A percentile compares a stretch with the other conserved stretches of the same genome.
Conservation (phyloP, 2,113 vertebrate species). For the Anhinga anhinga region DNA sequence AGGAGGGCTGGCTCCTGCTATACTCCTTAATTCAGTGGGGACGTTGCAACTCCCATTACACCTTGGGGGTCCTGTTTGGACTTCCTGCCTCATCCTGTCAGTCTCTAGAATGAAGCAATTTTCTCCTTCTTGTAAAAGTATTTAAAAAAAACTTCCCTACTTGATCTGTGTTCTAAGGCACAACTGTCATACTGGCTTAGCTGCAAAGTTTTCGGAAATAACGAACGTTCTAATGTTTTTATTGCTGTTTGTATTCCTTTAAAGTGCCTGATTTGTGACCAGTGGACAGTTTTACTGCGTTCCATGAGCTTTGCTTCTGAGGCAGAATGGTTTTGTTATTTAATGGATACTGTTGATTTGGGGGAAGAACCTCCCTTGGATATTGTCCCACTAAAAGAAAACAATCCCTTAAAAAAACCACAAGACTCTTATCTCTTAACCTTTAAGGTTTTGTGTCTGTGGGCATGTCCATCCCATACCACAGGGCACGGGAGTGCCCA, state of each 20-base stretch:
- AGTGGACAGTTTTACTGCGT: slow-evolving; percentile 28
- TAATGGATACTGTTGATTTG: background rate
- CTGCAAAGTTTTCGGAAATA: background rate
- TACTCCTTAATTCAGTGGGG: background rate
- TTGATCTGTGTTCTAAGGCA: background rate
- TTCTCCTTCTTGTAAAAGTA: background rate
- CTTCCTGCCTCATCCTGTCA: background rate
- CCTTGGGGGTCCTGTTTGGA: background rate
- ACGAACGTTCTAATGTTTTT: background rate
- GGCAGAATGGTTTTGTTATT: background rate
- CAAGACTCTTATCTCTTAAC: background rate
- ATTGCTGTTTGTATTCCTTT: slow-evolving; percentile 4
- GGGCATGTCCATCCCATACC: background rate
- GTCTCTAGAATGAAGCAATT: background rate
- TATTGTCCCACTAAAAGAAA: background rate
- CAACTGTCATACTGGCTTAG: background rate
- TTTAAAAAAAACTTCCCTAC: background rate
- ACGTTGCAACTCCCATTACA: background rate
- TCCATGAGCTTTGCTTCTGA: background rate
- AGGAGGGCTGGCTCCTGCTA: background rate
- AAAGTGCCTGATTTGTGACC: slow-evolving; percentile 18
- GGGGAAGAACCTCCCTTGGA: background rate
- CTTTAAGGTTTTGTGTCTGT: background rate
- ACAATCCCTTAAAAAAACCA: background rate
- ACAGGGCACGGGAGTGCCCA: background rate